Evolutionary conservation across 2,113 vertebrate species (phyloP).

Genomic region (Pteropus alecto): DNA sequence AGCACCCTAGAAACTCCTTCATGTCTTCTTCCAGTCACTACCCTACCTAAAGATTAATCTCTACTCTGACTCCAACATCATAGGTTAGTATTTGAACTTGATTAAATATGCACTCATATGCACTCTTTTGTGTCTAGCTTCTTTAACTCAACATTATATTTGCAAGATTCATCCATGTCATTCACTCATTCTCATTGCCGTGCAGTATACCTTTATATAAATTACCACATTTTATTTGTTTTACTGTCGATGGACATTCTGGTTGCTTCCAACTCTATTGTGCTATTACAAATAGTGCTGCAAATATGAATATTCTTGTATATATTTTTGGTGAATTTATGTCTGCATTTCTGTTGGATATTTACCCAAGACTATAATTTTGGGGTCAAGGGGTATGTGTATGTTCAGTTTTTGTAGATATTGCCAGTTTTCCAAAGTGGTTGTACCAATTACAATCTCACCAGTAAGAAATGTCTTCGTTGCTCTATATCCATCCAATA

Average conservation of each 20-base stretch:
- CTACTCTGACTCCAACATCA: neutral
- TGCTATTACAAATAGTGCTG: neutral
- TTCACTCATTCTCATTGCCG: neutral
- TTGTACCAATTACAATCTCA: neutral
- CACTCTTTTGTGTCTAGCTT: neutral
- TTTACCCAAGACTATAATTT: neutral
- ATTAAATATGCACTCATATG: neutral
- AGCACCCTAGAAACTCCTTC: neutral
- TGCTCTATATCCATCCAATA: neutral
- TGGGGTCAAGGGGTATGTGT: neutral
- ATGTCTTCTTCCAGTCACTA: neutral
- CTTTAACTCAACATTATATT: neutral
- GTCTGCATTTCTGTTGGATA: neutral
- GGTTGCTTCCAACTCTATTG: neutral
- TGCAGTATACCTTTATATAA: neutral
- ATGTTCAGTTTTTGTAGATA: neutral
- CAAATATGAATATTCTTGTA: neutral
- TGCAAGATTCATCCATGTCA: neutral
- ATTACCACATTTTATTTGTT: neutral
- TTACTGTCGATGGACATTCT: neutral
- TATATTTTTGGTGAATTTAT: neutral
- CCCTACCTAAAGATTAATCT: neutral
- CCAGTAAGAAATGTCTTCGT: neutral
- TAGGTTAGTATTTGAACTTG: neutral
- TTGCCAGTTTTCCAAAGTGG: neutral